These are phyloP conservation scores for Apteryx mantelli DNA, from an alignment of 2,113 vertebrate genomes.

Conservation along the genomic window DNA sequence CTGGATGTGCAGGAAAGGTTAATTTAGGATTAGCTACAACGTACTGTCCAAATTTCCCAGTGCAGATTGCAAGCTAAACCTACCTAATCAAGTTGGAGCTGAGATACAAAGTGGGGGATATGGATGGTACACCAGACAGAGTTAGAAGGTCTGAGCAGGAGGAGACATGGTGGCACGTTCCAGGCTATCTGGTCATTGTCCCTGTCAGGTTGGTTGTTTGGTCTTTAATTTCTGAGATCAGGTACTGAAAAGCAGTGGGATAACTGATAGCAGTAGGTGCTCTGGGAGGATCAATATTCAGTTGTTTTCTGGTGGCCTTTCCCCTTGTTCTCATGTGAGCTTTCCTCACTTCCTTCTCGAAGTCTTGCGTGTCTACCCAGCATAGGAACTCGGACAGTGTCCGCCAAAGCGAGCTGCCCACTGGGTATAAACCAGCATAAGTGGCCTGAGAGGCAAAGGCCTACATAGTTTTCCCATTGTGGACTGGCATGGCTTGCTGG, in stretches of 20 bases:
- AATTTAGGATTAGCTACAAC: background rate
- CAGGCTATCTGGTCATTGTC: background rate
- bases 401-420: background rate
- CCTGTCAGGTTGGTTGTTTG: background rate
- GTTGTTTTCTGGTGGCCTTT: background rate
- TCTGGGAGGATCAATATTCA: background rate
- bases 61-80: background rate
- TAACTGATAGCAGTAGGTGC: background rate
- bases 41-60: background rate
- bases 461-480: background rate
- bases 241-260: background rate
- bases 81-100: background rate
- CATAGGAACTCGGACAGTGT: background rate
- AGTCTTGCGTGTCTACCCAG: too few species aligned
- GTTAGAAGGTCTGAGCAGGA: background rate
- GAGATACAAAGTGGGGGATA: background rate
- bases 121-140: background rate
- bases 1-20: background rate
- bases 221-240: background rate
- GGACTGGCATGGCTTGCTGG: background rate
- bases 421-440: background rate
- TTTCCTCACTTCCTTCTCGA: background rate
- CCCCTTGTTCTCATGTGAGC: background rate
- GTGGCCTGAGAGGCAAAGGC: background rate
- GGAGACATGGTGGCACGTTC: fast-evolving